Conservation (phyloP, 2,888 invertebrate species). For the Dexiosoma caninum region DNA sequence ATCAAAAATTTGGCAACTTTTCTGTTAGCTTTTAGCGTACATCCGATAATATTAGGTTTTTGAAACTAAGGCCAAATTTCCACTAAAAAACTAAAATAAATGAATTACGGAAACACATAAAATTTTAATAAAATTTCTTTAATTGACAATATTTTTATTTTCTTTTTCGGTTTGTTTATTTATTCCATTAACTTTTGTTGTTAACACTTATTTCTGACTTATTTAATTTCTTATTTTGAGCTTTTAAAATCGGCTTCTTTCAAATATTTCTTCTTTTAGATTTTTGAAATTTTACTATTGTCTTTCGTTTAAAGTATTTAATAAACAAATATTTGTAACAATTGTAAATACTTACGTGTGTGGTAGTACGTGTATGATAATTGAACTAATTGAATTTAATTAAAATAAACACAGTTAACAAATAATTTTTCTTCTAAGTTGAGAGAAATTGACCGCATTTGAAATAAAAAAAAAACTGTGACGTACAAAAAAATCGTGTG, state of each 20-base stretch:
- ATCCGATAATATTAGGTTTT: neutral
- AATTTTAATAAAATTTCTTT: constrained; percentile 5
- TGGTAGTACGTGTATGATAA: constrained; percentile 67
- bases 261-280: neutral
- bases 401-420: constrained; percentile 38
- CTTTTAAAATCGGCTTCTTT: neutral
- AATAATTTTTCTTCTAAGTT: neutral
- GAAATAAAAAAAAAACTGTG: neutral
- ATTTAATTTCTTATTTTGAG: neutral
- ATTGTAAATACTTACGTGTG: too few species aligned
- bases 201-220: neutral
- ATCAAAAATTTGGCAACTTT: too few species aligned
- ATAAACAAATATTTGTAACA: constrained; percentile 36
- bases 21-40: too few species aligned
- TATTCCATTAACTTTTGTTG: neutral
- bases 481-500: neutral
- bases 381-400: constrained; percentile 73
- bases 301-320: neutral
- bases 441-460: neutral
- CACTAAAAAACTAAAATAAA: neutral
- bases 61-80: neutral
- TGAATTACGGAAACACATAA: neutral
- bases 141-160: neutral
- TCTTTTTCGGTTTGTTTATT: neutral
- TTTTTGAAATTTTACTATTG: neutral